Evolutionary conservation across 2,113 vertebrate genomes (phyloP).

Genomic region (Toxotes jaculatrix): DNA sequence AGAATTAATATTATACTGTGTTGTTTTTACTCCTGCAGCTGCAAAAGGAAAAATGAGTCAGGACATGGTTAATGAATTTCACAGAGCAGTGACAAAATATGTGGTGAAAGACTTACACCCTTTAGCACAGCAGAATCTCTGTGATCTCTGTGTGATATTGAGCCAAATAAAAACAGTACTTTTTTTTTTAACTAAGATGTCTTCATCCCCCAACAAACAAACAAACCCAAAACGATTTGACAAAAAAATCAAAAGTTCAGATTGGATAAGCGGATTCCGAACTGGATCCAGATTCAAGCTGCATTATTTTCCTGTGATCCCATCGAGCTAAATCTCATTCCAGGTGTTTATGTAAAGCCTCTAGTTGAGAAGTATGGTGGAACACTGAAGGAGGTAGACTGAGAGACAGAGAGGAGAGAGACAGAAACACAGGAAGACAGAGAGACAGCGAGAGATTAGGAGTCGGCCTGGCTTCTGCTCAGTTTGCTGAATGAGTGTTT

Average conservation of each 20-base stretch:
- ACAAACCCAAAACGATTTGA: not conserved
- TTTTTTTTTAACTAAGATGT: not conserved
- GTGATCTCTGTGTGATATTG: not conserved
- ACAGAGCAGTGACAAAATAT: conserved; percentile 15
- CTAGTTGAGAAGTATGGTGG: conserved; percentile 19
- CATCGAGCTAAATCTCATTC: conserved; percentile 52
- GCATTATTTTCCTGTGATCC: conserved; percentile 53
- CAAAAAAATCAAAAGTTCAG: not conserved
- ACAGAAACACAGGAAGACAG: conserved; percentile 41
- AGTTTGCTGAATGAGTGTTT: conserved; percentile 81
- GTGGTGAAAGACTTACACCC: not conserved
- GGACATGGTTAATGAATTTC: not conserved
- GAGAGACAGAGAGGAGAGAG: conserved; percentile 19
- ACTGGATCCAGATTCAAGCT: conserved; percentile 16
- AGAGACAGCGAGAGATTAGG: conserved; percentile 67
- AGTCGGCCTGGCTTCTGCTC: conserved; percentile 66
- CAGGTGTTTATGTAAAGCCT: conserved; percentile 78
- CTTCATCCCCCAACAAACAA: not conserved
- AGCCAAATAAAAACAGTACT: not conserved
- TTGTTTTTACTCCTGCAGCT: conserved; percentile 9
- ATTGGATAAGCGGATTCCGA: conserved; percentile 4
- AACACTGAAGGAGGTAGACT: conserved; percentile 17
- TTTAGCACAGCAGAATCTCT: not conserved
- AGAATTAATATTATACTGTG: not conserved
- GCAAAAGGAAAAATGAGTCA: not conserved